These are phyloP conservation scores for Morus bassanus DNA, from an alignment of 2,797 vertebrate genomes.

Conservation along the genomic window DNA sequence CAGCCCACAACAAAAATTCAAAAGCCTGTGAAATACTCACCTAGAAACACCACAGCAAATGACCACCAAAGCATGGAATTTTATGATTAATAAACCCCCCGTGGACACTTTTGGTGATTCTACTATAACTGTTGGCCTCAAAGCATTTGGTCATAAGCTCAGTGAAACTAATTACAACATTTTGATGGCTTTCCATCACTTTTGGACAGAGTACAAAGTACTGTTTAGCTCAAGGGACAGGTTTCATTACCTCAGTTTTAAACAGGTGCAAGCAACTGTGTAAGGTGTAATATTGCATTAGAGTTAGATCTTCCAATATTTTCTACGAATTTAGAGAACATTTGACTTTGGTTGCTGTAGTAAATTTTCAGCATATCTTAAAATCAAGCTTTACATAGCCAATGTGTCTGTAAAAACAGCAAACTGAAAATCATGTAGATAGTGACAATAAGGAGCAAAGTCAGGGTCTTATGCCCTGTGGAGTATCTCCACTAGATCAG, in stretches of 20 bases:
- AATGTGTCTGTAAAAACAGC: not conserved
- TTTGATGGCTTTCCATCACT: not conserved
- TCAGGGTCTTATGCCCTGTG: accelerated
- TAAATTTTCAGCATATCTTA: not conserved
- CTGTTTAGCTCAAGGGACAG: not conserved
- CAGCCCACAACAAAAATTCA: not conserved
- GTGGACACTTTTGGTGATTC: not conserved
- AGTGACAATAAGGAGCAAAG: not conserved
- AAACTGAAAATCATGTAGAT: not conserved
- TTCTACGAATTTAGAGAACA: not conserved
- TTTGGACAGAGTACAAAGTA: not conserved
- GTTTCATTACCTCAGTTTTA: not conserved
- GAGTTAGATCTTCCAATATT: not conserved
- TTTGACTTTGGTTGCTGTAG: not conserved
- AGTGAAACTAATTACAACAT: not conserved
- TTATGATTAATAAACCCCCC: not conserved
- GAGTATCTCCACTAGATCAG: not conserved
- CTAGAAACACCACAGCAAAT: not conserved
- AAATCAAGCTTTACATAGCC: not conserved
- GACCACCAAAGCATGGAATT: not conserved
- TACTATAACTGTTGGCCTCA: not conserved
- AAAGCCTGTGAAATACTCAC: not conserved
- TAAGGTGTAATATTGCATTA: not conserved
- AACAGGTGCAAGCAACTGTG: not conserved
- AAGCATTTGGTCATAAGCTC: not conserved